Evolutionary conservation across 92 coral and sea anemone species (phyloP), one percentile per base, ranked within the genome.

Genomic region (Parazoanthus darwini): DNA sequence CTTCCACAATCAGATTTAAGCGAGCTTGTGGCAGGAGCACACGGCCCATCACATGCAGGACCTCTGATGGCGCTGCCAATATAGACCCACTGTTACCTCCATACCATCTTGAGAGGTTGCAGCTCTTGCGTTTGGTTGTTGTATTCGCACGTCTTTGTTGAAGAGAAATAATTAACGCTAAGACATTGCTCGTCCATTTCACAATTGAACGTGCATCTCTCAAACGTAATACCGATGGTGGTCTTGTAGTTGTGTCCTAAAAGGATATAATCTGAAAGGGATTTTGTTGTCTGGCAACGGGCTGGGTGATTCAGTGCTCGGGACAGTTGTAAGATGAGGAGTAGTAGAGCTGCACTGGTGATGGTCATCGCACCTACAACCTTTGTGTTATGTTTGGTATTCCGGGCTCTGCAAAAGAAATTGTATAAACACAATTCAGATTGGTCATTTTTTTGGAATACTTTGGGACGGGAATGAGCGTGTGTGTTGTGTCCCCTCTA

Each of bases 41-140:
- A 94, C 11, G 74, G 56, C 13, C 93, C 96, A 36, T 48, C 73
- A 70, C 96, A 93, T 13, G 92, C 88, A 39, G 91, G 90, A 63
- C 68, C 37, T 70, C 95, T 95, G 79, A 85, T 90, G 39, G 93
- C 89, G 44, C 91, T 94, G 18, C 85, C 85, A 38, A 94, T 88
- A 68, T 89, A 93, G 85, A 94, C 68, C 36, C 92, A 89, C 7
- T 90, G 89, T 38, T 89, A 25, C 78, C 43, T 80, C 66, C 86
- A 74, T n/a, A 75, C 56, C 81, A 94, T 78, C 82, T 94, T 92
- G 29, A 33, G 38, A 22, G 85, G 81, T 43, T 81, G 76, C 92
- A 91, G 80, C 75, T 91, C 86, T 6, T 82, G 89, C 13, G 90
- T 93, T 78, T 92, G 86, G 65, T 83, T 93, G 93, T 93, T 94